Base-by-base conservation (phyloP, 2,113 vertebrate genomes). In the Trematomus loennbergii region DNA sequence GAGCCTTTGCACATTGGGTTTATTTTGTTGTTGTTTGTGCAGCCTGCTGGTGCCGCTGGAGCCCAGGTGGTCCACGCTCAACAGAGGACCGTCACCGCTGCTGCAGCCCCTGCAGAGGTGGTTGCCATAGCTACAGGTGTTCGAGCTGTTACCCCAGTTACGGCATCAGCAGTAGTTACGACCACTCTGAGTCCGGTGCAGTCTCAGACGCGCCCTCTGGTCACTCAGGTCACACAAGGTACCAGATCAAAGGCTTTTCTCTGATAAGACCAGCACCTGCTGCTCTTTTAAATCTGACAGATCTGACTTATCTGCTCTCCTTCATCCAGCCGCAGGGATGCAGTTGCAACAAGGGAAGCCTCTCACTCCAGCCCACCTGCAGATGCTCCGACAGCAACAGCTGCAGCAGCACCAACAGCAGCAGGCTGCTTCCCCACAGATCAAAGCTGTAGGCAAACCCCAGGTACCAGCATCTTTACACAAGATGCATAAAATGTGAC, bases 11-110 rank as follows among this genome's bases (percentile, higher is more conserved):
- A 29, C 29, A 29, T 29, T 9, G 13, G 49, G 22, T 69, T 87
- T 33, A 85, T 67, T 40, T 13, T 79, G 4, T 78, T 65, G 3
- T 13, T 54, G 22, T 60, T 52, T 17, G 46, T 70, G 2, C 87
- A 98, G 97, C 92, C 95, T 48, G 91, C 95, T 0, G 95, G 94
- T 52, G 94, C 95, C 36, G 81, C 94, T 77, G 81, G 89, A 83
- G 91, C 96, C 3, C 97, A 97, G 87, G 96, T 97, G 75, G 97
- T 97, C 3, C 98, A 99, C 20, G 84, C 96, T 9, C 98, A 98
- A 78, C 98, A 97, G 83, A 95, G 96, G 57, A 43, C 95, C 0
- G 92, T 96, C 0, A 82, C 95, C 0, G 85, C 96, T 0, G 83
- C 96, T 0, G 84, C 95, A 0, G 90, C 96, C 1, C 91, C 96